Percentiles rank a stretch among this genome's conserved stretches.
Evolutionary conservation across 2,888 invertebrate species (phyloP).

Genomic region (Caenorhabditis sp.): DNA sequence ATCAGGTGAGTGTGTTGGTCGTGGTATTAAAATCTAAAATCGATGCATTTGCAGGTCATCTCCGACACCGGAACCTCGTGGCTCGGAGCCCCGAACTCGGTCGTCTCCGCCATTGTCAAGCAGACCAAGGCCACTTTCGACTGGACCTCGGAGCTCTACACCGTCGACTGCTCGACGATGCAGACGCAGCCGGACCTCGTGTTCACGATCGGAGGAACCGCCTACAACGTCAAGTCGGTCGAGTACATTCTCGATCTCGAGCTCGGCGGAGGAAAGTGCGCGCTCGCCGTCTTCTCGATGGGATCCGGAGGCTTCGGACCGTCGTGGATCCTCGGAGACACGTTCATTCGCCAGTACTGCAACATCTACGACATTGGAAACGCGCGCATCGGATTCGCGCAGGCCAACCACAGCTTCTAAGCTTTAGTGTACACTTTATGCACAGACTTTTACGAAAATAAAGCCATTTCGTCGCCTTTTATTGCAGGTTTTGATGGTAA

Average conservation of each 20-base stretch:
- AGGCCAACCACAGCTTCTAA: conserved; percentile 33
- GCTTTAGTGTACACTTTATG: too few species aligned
- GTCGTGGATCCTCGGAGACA: conserved; percentile 64
- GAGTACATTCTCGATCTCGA: conserved; percentile 72
- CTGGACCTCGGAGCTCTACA: conserved; percentile 61
- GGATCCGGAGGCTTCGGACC: conserved; percentile 57
- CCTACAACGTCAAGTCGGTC: conserved; percentile 65
- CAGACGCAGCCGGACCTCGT: conserved; percentile 60
- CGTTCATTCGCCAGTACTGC: conserved; percentile 64
- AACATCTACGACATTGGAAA: conserved; percentile 59
- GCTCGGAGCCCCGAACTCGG: conserved; percentile 62
- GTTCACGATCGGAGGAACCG: conserved; percentile 66
- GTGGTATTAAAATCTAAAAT: background rate
- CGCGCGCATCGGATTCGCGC: conserved; percentile 53
- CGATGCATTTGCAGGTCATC: conserved; percentile 57
- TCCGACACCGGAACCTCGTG: conserved; percentile 74
- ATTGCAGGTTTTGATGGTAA: too few species aligned
- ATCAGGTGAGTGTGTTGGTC: conserved; percentile 28
- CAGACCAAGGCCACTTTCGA: conserved; percentile 65
- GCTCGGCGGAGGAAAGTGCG: conserved; percentile 65
- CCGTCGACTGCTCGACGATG: conserved; percentile 62
- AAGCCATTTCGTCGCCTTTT: too few species aligned
- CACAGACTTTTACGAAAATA: too few species aligned
- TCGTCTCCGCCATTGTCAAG: conserved; percentile 60
- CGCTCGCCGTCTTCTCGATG: conserved; percentile 59